Conservation (phyloP, 1,140 invertebrate genomes). For the Apis laboriosa region DNA sequence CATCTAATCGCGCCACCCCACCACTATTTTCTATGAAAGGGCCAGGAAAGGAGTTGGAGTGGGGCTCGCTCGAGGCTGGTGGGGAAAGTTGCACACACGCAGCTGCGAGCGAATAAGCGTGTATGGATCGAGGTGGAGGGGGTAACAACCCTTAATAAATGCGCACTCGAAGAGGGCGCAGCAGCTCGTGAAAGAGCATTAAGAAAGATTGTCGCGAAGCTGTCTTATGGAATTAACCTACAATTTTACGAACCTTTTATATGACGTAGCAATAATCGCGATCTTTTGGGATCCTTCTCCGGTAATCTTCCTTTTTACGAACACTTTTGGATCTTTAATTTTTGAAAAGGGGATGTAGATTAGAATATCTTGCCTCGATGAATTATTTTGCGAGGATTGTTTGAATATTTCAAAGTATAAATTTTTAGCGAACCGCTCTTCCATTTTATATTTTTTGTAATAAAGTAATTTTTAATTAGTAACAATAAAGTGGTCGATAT, state of each 20-base stretch:
- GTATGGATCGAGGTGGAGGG: constrained; percentile 51
- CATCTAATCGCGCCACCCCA: constrained; percentile 72
- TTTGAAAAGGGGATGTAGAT: not conserved
- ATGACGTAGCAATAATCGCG: not conserved
- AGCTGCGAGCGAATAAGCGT: constrained; percentile 60
- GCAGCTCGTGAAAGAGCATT: constrained; percentile 53
- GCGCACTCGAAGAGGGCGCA: constrained; percentile 53
- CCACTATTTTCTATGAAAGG: constrained; percentile 75
- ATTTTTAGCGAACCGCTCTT: too few relatives aligned
- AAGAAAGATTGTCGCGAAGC: constrained; percentile 43
- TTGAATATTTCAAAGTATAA: too few relatives aligned
- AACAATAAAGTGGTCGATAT: too few relatives aligned
- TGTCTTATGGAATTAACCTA: constrained; percentile 44
- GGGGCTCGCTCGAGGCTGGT: constrained; percentile 57
- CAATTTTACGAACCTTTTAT: constrained; percentile 23
- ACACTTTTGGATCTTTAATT: not conserved
- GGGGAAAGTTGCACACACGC: constrained; percentile 62
- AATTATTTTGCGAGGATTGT: not conserved
- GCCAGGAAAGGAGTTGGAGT: constrained; percentile 61
- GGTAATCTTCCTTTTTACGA: not conserved
- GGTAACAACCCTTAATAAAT: constrained; percentile 75
- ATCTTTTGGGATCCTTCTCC: not conserved
- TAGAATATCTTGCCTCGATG: not conserved
- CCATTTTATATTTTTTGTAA: too few relatives aligned
- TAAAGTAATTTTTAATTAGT: too few relatives aligned